phyloP scores from a whole-genome alignment of 2,888 invertebrate genomes.

The Pharmacophagus antenor region DNA sequence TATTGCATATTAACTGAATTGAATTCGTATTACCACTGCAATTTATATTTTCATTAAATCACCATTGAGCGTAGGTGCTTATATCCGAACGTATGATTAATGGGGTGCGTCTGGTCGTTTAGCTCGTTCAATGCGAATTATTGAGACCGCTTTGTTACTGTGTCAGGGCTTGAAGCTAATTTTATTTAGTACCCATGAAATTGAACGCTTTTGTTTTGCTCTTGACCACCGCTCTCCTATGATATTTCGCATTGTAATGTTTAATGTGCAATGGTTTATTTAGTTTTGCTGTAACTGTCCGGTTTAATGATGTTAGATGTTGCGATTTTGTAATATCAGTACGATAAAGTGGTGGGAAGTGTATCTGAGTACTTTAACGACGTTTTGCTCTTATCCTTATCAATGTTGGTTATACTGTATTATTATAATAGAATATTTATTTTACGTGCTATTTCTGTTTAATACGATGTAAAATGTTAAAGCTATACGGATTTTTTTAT shows the following conservation, averaged over 20 bases:
- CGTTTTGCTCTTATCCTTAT: constrained; percentile 72
- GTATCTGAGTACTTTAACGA: constrained; percentile 57
- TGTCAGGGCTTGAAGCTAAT: constrained; percentile 71
- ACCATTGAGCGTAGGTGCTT: constrained; percentile 32
- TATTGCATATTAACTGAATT: constrained; percentile 71
- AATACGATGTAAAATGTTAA: constrained; percentile 36
- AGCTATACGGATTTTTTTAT: too few species aligned
- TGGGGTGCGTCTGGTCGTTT: constrained; percentile 51
- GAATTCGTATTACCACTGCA: constrained; percentile 44
- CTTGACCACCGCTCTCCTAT: constrained; percentile 40
- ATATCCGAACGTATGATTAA: constrained; percentile 54
- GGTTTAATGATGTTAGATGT: constrained; percentile 38
- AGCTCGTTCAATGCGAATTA: constrained; percentile 71
- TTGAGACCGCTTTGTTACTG: constrained; percentile 73
- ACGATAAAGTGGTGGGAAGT: constrained; percentile 58
- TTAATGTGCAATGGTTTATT: constrained; percentile 41
- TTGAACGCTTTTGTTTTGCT: constrained; percentile 66
- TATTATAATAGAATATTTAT: constrained; percentile 37
- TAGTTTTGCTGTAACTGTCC: constrained; percentile 32
- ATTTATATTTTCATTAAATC: constrained; percentile 40
- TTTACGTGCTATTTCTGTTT: constrained; percentile 33
- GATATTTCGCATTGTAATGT: constrained; percentile 63
- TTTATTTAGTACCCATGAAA: constrained; percentile 78
- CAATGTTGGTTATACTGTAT: constrained; percentile 37
- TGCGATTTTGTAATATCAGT: constrained; percentile 45